A percentile compares a stretch with the other conserved stretches of the same genome.
phyloP scores from a whole-genome alignment of 2,888 invertebrate genomes.

The Drosophila antonietae region DNA sequence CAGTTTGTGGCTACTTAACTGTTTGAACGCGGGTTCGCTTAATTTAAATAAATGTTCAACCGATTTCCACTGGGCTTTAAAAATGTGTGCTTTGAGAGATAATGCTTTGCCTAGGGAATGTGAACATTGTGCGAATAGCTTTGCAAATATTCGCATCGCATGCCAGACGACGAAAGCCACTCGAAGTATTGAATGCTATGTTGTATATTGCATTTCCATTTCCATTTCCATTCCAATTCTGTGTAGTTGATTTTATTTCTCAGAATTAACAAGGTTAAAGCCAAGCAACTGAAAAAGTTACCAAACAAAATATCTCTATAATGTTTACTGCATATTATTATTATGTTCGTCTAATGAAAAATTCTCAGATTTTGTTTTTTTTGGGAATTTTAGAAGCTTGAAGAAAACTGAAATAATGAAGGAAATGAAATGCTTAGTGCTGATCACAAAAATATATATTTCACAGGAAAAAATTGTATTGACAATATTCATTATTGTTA shows the following conservation, averaged over 20 bases:
- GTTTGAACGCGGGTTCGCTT: slow-evolving; percentile 12
- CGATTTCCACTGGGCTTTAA: slow-evolving; percentile 18
- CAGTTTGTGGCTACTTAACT: slow-evolving; percentile 26
- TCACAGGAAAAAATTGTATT: no score
- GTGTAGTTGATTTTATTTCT: slow-evolving; percentile 24
- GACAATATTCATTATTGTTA: no score
- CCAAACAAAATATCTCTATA: slow-evolving; percentile 12
- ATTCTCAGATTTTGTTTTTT: not conserved
- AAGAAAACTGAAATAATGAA: not conserved
- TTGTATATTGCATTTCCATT: slow-evolving; percentile 48
- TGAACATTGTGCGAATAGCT: not conserved
- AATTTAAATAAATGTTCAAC: slow-evolving; percentile 26
- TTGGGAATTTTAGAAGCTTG: no score
- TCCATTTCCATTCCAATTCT: slow-evolving; percentile 35
- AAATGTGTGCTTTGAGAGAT: slow-evolving; percentile 1
- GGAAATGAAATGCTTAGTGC: not conserved
- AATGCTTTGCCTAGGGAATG: not conserved
- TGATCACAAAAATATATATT: no score
- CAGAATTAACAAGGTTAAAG: slow-evolving; percentile 1
- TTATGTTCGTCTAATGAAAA: not conserved
- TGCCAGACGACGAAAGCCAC: slow-evolving; percentile 23
- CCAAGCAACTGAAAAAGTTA: slow-evolving; percentile 9
- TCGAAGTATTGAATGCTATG: slow-evolving; percentile 34
- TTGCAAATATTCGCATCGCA: slow-evolving; percentile 26
- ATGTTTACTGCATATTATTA: not conserved